Evolutionary conservation across 2,113 vertebrate genomes (phyloP), one percentile per base, ranked within the genome.

Genomic region (Phalacrocorax pelagicus): DNA sequence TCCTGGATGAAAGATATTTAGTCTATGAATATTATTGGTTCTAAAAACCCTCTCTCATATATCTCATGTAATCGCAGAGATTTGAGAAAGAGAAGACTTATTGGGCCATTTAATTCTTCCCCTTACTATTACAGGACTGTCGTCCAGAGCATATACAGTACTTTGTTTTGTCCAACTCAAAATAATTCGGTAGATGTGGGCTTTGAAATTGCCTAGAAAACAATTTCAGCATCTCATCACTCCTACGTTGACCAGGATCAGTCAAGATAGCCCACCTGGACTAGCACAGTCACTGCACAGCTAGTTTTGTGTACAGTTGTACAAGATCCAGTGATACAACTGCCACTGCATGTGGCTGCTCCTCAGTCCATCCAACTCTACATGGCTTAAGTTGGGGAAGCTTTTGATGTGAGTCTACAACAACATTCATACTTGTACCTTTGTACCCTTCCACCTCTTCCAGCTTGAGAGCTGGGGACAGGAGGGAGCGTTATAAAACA

Each of bases 1-100:
- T 92, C 38, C n/a, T 57, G 32, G n/a, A 81, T 84, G 71, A 86
- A 94, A 93, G 81, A 63, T 86, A 52, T 36, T 75, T 86, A 78
- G 55, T 73, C 38, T 84, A 80, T 75, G 81, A 94, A 86, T 90
- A 79, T 88, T 95, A 88, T 34, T 86, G 71, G 46, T 58, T 94
- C n/a, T 73, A 85, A 88, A 87, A 95, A 6, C 26, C 57, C 13
- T 75, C 29, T 87, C 29, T 90, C 32, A n/a, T 92, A 36, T 77
- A 72, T 85, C 49, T 94, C 74, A 51, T 46, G 15, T 49, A 80
- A 66, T 91, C 78, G 81, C n/a, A 73, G 71, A 91, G 61, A 80
- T 66, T 54, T 85, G 66, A 93, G 54, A 79, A 3, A 81, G 23
- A 42, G n/a, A 67, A 78, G 79, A 92, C 4, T 74, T 92, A 78